Conservation (phyloP, 2,888 invertebrate species). For the Eupithecia centaureata region DNA sequence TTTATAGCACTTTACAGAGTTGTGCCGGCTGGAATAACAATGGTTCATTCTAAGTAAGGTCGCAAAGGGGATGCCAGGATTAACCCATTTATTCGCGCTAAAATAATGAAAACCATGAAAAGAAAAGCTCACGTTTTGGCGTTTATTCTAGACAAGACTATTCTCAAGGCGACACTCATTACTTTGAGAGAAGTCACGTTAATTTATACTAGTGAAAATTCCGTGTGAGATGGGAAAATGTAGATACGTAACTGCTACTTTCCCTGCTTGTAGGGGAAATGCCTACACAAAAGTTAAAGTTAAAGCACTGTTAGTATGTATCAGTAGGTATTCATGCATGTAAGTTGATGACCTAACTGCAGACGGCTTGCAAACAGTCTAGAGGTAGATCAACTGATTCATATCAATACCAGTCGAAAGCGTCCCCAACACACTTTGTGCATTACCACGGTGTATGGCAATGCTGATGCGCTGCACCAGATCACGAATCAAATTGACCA, state of each 20-base stretch:
- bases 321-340: too few relatives aligned
- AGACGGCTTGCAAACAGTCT: too few relatives aligned
- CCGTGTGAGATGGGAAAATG: not conserved
- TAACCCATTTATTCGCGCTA: slow-evolving; percentile 10
- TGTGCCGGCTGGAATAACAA: slow-evolving; percentile 5
- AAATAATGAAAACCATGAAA: slow-evolving; percentile 11
- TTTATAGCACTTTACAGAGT: not conserved
- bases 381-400: too few relatives aligned
- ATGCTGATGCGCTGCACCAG: too few relatives aligned
- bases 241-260: not conserved
- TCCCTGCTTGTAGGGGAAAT: too few relatives aligned
- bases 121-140: slow-evolving; percentile 7
- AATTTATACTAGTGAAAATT: not conserved
- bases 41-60: not conserved
- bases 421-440: too few relatives aligned
- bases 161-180: slow-evolving; percentile 13
- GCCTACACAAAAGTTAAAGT: too few relatives aligned
- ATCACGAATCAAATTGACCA: too few relatives aligned
- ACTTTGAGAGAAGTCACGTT: slow-evolving; percentile 4
- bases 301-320: too few relatives aligned
- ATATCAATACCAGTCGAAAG: too few relatives aligned
- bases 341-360: too few relatives aligned
- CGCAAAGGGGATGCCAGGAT: slow-evolving; percentile 4
- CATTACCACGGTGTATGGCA: too few relatives aligned
- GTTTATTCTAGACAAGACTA: slow-evolving; percentile 8